Base-by-base conservation (phyloP, 2,888 invertebrate species). In the Branchipolynoe longqiensis region DNA sequence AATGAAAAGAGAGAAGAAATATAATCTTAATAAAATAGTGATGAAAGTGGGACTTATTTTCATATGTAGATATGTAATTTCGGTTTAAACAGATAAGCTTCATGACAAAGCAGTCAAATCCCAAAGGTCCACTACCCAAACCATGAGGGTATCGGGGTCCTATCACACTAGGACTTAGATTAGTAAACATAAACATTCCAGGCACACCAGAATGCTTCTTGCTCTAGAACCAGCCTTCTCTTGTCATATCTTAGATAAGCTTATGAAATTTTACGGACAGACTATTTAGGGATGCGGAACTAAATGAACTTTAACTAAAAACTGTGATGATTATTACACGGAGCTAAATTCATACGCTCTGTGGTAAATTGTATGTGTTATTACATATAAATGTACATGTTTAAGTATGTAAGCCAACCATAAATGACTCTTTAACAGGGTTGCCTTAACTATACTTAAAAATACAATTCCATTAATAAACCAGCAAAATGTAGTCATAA, bases 171-270 rank as follows among this genome's bases (percentile, higher is more conserved):
- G 69, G 25, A 54, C n/a, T 78, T 78, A 78, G 78, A 41, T 78
- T 78, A 78, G 78, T 25, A 25, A 78, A 54, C 78, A n/a, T 78
- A 48, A 78, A 78, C 41, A 78, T 48, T 48, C 28, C 54, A 54
- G n/a, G 78, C 78, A 78, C 78, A 48, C 78, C 78, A 78, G 78
- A 78, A 78, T 54, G 78, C 78, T 78, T 54, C 78, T 48, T 78
- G 78, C 78, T 78, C 41, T 78, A 78, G 78, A 54, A 78, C 78
- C 78, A 78, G 33, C 78, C 78, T 78, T 78, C 78, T 78, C 78
- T 78, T 78, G 78, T 54, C 41, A 78, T 78, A 78, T 78, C 25
- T 28, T 78, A 78, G 78, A 78, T 78, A 28, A 78, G 78, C 48
- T 54, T 48, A 78, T 41, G 54, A 78, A 41, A 78, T 78, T 48